These are phyloP conservation scores for Dolichallabes microphthalmus DNA, from an alignment of 2,113 vertebrate genomes.

Conservation along the genomic window DNA sequence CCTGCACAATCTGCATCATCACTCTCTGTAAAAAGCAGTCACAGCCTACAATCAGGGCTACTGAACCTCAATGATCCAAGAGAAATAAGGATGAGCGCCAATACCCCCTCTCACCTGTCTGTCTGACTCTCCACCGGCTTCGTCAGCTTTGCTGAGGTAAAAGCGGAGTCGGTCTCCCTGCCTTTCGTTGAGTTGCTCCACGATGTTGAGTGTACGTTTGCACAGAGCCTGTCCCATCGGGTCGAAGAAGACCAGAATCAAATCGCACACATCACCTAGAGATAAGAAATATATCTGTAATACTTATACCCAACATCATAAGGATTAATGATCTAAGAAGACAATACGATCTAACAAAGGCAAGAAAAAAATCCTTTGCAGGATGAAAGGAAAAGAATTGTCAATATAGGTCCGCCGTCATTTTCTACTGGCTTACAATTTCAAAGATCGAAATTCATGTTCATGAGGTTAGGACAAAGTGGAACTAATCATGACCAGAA, in stretches of 20 bases:
- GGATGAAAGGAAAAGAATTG: not conserved
- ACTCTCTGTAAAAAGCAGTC: conserved; percentile 66
- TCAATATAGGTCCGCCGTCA: not conserved
- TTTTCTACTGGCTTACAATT: not conserved
- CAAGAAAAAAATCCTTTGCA: not conserved
- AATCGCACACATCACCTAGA: conserved; percentile 77
- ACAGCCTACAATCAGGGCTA: not conserved
- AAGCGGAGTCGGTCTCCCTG: conserved; percentile 74
- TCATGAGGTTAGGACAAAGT: not conserved
- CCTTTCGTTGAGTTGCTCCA: conserved; percentile 76
- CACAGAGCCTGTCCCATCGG: conserved; percentile 80
- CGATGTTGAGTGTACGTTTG: conserved; percentile 78
- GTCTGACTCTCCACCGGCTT: conserved; percentile 74
- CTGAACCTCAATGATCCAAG: not conserved
- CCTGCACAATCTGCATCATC: conserved; percentile 85
- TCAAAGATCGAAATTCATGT: not conserved
- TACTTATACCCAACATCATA: not conserved
- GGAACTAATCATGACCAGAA: not conserved
- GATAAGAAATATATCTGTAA: conserved; percentile 13
- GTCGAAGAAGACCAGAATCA: conserved; percentile 80
- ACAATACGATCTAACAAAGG: not conserved
- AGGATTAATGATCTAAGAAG: not conserved
- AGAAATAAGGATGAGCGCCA: too few relatives aligned
- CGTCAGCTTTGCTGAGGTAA: conserved; percentile 79
- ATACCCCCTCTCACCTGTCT: conserved; percentile 63